Evolutionary conservation across 2,888 invertebrate genomes (phyloP).

Genomic region (Alcis repandata): DNA sequence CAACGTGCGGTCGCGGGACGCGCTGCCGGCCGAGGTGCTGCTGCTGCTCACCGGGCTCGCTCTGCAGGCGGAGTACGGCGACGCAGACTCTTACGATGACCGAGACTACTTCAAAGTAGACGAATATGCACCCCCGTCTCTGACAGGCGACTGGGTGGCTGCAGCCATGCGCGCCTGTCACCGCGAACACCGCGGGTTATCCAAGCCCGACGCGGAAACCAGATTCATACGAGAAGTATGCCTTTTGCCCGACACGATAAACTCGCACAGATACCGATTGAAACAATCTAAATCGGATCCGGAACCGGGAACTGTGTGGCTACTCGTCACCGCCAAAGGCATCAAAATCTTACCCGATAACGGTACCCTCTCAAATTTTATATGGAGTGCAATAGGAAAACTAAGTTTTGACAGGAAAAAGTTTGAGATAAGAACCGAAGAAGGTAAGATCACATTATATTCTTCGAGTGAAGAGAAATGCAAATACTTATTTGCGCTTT

Average conservation of each 20-base stretch:
- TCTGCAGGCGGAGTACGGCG: conserved; percentile 96
- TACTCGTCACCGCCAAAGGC: conserved; percentile 97
- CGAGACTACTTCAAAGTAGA: conserved; percentile 91
- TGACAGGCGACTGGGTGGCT: conserved; percentile 87
- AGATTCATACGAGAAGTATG: conserved; percentile 97
- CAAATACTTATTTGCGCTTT: conserved; percentile 94
- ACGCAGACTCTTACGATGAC: conserved; percentile 84
- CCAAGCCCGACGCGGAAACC: conserved; percentile 93
- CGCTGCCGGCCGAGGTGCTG: conserved; percentile 87
- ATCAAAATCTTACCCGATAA: conserved; percentile 94
- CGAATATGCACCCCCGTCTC: conserved; percentile 92
- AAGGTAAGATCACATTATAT: conserved; percentile 95
- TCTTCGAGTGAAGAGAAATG: conserved; percentile 97
- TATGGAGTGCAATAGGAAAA: conserved; percentile 98
- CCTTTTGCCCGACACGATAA: conserved; percentile 93
- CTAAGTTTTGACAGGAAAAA: conserved; percentile 98
- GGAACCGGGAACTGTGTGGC: conserved; percentile 93
- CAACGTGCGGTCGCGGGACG: conserved; percentile 92
- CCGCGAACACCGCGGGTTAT: conserved; percentile 92
- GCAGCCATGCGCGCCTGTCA: conserved; percentile 91
- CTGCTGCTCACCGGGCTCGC: conserved; percentile 95
- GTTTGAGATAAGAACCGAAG: conserved; percentile 97
- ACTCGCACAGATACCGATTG: conserved; percentile 95
- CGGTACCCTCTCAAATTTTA: conserved; percentile 91
- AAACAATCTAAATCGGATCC: conserved; percentile 91